These are phyloP conservation scores for Eidolon dupreanum DNA, from an alignment of 2,797 vertebrate species.

Conservation along the genomic window DNA sequence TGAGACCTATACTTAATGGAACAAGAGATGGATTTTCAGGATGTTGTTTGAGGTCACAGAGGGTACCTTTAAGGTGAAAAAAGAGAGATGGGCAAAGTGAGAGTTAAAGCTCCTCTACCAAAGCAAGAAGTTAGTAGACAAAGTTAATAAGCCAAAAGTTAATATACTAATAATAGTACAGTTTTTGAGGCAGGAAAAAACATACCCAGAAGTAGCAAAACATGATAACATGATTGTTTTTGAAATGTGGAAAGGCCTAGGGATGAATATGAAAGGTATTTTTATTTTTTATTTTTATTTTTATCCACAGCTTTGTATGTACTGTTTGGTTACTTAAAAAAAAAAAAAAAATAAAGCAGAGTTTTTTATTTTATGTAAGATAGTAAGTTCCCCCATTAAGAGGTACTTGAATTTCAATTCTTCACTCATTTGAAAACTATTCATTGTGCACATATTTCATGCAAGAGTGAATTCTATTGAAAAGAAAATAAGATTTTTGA, in stretches of 20 bases:
- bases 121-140: background rate
- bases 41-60: background rate
- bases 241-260: background rate
- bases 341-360: background rate
- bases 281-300: background rate
- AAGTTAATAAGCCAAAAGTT: background rate
- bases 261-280: background rate
- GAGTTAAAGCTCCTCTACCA: background rate
- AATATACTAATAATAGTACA: background rate
- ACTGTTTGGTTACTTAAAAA: background rate
- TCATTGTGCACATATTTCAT: background rate
- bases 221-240: background rate
- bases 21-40: background rate
- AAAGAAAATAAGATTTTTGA: slow-evolving; percentile 1
- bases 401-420: background rate
- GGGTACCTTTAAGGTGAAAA: background rate
- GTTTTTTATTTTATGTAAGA: background rate
- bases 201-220: background rate
- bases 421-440: background rate
- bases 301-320: background rate
- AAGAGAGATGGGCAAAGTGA: background rate
- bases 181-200: background rate
- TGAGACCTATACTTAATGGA: background rate
- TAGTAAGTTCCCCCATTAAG: background rate
- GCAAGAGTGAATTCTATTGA: background rate